These are phyloP conservation scores for Ptiloglossa arizonensis DNA, from an alignment of 1,140 invertebrate genomes.

Conservation along the genomic window DNA sequence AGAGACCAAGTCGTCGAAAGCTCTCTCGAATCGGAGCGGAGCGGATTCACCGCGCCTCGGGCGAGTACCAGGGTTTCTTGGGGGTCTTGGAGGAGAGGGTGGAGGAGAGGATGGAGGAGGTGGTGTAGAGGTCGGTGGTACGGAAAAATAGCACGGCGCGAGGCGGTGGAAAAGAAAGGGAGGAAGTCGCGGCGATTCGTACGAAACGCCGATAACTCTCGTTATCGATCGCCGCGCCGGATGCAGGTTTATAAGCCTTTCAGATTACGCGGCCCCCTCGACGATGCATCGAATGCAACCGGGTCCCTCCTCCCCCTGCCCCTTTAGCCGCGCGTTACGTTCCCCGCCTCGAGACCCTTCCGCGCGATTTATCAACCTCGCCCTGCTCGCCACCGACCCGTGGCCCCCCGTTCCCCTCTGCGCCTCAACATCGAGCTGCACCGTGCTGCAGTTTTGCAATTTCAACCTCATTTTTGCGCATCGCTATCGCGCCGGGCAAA, in stretches of 20 bases:
- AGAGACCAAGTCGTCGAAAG: too few species aligned
- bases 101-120: not conserved
- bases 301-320: not conserved
- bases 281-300: conserved; percentile 63
- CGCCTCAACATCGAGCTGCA: conserved; percentile 6
- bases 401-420: not conserved
- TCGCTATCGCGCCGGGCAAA: conserved; percentile 76
- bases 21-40: too few species aligned
- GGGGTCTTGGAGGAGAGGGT: not conserved
- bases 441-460: conserved; percentile 74
- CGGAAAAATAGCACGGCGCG: conserved; percentile 1
- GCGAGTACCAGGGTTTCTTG: too few species aligned
- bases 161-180: conserved; percentile 43
- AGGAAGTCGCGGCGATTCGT: conserved; percentile 54
- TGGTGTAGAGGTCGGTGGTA: too few species aligned
- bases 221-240: conserved; percentile 76
- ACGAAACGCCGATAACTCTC: conserved; percentile 72
- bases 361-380: conserved; percentile 65
- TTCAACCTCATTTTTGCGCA: conserved; percentile 80
- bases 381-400: conserved; percentile 8
- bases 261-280: conserved; percentile 70
- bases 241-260: conserved; percentile 77
- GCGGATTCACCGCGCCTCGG: too few species aligned
- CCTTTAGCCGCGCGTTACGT: conserved; percentile 36
- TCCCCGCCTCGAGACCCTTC: conserved; percentile 45